Percentiles rank a stretch among this genome's conserved stretches.
phyloP scores from a whole-genome alignment of 2,888 invertebrate genomes.

The Cataglyphis albicans region DNA sequence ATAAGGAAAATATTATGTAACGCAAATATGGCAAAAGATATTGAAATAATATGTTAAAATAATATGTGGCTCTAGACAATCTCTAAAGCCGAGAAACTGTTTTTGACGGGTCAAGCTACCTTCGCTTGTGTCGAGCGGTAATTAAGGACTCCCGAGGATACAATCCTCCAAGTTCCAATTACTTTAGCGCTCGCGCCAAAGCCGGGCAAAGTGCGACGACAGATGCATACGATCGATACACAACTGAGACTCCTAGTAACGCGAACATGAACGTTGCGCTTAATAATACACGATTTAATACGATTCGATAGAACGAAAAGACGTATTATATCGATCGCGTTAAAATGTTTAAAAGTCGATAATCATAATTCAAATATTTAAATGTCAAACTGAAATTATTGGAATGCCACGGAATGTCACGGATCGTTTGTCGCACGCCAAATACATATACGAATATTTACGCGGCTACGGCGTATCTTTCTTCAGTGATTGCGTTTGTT shows the following conservation, averaged over 20 bases:
- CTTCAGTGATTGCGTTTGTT: background rate
- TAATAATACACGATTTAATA: constrained; percentile 62
- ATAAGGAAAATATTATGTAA: constrained; percentile 18
- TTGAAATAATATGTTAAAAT: background rate
- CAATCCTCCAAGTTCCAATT: constrained; percentile 58
- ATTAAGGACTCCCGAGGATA: constrained; percentile 75
- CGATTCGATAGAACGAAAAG: constrained; percentile 57
- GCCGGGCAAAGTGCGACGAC: constrained; percentile 43
- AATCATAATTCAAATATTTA: constrained; percentile 46
- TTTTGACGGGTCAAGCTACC: constrained; percentile 76
- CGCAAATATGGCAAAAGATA: background rate
- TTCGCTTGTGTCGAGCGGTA: constrained; percentile 75
- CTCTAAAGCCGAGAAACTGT: constrained; percentile 40
- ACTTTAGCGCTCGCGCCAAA: constrained; percentile 53
- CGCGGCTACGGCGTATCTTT: background rate
- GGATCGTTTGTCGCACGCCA: background rate
- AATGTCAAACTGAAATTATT: background rate
- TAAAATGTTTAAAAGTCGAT: constrained; percentile 51
- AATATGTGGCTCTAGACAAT: background rate
- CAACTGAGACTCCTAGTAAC: constrained; percentile 47
- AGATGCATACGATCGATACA: constrained; percentile 63
- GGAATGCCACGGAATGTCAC: background rate
- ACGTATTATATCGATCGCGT: constrained; percentile 16
- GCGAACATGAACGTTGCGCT: constrained; percentile 55
- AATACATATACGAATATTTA: background rate